phyloP scores from a whole-genome alignment of 2,113 vertebrate genomes.

The Daphoenositta chrysoptera region DNA sequence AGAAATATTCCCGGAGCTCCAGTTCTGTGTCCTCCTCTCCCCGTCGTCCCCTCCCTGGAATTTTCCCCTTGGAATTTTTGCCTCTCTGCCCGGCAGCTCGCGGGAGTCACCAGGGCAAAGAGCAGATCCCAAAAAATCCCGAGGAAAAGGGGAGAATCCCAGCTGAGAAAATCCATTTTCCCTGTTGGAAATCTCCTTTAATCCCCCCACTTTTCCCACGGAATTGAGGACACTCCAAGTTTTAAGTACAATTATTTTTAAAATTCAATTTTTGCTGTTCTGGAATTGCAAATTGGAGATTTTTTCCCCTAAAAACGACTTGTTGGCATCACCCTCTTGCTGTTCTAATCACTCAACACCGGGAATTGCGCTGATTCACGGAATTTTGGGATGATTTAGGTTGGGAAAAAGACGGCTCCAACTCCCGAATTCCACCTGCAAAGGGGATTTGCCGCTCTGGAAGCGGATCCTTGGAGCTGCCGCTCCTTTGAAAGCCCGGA shows the following conservation, averaged over 20 bases:
- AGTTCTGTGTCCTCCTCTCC: too few relatives aligned
- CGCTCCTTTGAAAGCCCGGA: not conserved
- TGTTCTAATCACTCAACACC: accelerated
- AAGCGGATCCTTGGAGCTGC: not conserved
- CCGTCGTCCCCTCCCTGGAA: too few relatives aligned
- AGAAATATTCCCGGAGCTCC: too few relatives aligned
- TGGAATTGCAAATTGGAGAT: not conserved
- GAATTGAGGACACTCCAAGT: not conserved
- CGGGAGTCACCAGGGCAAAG: too few relatives aligned
- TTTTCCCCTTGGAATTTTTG: too few relatives aligned
- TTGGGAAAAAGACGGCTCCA: accelerated
- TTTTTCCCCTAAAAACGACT: not conserved
- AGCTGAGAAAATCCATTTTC: not conserved
- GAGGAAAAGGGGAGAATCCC: too few relatives aligned
- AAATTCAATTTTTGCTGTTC: accelerated
- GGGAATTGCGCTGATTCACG: accelerated
- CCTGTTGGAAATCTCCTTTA: not conserved
- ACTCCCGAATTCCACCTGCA: accelerated
- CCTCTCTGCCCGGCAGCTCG: too few relatives aligned
- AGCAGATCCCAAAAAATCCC: too few relatives aligned
- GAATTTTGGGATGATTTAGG: accelerated
- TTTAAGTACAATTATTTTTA: too few relatives aligned
- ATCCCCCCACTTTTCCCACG: not conserved
- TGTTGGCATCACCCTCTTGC: accelerated
- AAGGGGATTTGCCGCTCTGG: accelerated